A percentile compares a stretch with the other conserved stretches of the same genome.
Conservation (phyloP, 2,888 invertebrate species). For the Anorthoa munda region DNA sequence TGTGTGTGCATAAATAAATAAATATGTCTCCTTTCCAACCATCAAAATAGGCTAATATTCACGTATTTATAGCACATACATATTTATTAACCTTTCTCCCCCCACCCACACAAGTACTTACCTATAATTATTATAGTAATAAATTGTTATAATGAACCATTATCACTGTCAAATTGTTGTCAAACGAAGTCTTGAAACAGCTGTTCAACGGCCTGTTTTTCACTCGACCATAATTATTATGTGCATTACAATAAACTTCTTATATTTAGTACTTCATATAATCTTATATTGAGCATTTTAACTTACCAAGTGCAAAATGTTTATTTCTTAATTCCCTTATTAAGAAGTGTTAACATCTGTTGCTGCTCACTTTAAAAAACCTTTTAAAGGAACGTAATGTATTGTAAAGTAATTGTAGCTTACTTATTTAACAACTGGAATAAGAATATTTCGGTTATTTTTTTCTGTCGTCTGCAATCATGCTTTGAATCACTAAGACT, state of each 20-base stretch:
- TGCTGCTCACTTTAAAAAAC: background rate
- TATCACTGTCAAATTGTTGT: conserved; percentile 38
- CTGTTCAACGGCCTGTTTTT: conserved; percentile 29
- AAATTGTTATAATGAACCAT: conserved; percentile 51
- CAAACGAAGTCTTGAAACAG: conserved; percentile 39
- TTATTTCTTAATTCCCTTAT: conserved; percentile 1
- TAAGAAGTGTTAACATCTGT: background rate
- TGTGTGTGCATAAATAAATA: too few relatives aligned
- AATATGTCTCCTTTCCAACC: too few relatives aligned
- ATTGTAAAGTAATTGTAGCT: background rate
- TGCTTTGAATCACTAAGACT: background rate
- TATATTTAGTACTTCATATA: conserved; percentile 5
- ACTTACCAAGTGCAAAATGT: background rate
- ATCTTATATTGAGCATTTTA: conserved; percentile 6
- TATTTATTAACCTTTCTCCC: conserved; percentile 35
- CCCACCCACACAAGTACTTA: background rate
- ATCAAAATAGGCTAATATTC: background rate
- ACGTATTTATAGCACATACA: conserved; percentile 34
- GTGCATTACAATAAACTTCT: conserved; percentile 18
- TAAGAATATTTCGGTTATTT: background rate
- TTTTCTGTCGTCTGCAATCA: background rate
- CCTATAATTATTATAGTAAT: conserved; percentile 26
- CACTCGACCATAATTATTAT: conserved; percentile 12
- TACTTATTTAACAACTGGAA: background rate
- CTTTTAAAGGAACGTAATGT: background rate